Base-by-base conservation (phyloP, 2,113 vertebrate genomes). In the Hippocampus comes region DNA sequence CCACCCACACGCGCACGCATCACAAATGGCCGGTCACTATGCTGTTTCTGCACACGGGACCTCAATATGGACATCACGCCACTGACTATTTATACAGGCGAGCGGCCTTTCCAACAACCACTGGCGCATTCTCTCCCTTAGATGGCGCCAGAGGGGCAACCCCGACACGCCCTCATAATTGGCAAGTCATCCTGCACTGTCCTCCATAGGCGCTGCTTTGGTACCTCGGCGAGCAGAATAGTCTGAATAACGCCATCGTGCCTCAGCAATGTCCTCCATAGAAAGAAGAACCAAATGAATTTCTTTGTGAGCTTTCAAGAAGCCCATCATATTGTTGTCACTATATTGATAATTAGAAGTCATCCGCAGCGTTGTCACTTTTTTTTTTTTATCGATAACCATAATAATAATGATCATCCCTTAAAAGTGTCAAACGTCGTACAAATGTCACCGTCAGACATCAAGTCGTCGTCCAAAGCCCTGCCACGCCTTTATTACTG, bases 81-180 rank as follows among this genome's bases (percentile, higher is more conserved):
- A 86, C 27, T 12, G 80, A 93, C 92, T 93, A 93, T 94, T 94
- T 92, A 92, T 92, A 92, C 90, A 81, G 78, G 42, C 0, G n/a
- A 25, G 74, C 76, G 79, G 80, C 80, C 82, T 86, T 86, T 89
- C 82, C 82, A 72, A 68, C 60, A n/a, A 76, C 21, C 88, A 84
- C 41, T 49, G 78, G 48, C 80, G 73, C 89, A 89, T 91, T 91
- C 87, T 88, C 86, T 87, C 73, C 93, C 88, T 85, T 92, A 93
- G 93, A 92, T 93, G 93, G 92, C 90, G 82, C 88, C 84, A 90
- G 55, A 78, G 81, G 34, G 71, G 71, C 70, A 41, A 42, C 43
- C 1, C 9, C 2, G 88, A 84, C 92, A 92, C 88, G 70, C 88
- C 91, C 89, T 89, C 85, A 75, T n/a, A 78, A 76, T 46, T 48